Evolutionary conservation across 1,140 invertebrate genomes (phyloP).

Genomic region (Pogonomyrmex barbatus): DNA sequence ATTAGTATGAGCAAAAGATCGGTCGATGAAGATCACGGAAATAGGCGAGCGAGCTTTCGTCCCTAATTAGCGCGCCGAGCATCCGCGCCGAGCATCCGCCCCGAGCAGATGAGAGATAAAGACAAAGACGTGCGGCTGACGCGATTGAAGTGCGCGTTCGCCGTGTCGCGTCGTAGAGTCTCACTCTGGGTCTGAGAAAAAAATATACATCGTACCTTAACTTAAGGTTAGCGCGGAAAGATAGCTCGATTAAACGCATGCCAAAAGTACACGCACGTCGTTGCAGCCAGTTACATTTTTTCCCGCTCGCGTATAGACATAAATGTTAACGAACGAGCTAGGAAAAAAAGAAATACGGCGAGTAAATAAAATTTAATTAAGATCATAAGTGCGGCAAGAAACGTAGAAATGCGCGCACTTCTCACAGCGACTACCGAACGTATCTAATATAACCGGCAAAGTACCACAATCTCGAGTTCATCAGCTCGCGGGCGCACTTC

Average conservation of each 20-base stretch:
- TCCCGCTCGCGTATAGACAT: background rate
- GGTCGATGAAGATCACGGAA: slow-evolving; percentile 9
- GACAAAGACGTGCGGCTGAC: background rate
- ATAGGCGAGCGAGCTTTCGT: slow-evolving; percentile 51
- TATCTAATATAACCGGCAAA: slow-evolving; percentile 3
- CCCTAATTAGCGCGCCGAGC: slow-evolving; percentile 58
- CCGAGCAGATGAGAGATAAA: slow-evolving; percentile 44
- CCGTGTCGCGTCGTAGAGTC: slow-evolving; percentile 21
- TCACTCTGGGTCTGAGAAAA: slow-evolving; percentile 22
- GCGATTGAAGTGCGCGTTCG: slow-evolving; percentile 35
- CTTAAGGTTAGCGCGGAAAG: slow-evolving; percentile 36
- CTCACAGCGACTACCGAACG: background rate
- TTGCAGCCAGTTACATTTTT: background rate
- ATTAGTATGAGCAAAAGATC: slow-evolving; percentile 25
- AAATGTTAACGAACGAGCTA: slow-evolving; percentile 50
- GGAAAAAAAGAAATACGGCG: background rate
- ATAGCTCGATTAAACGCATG: slow-evolving; percentile 38
- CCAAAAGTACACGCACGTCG: background rate
- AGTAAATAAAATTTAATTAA: slow-evolving; percentile 49
- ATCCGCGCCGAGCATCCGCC: slow-evolving; percentile 17
- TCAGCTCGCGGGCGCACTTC: background rate
- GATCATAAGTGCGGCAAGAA: slow-evolving; percentile 8
- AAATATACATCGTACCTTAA: background rate
- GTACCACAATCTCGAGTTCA: slow-evolving; percentile 13
- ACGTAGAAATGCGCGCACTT: slow-evolving; percentile 2